These are phyloP conservation scores for Callosobruchus maculatus DNA, from an alignment of 2,888 invertebrate genomes.

Conservation along the genomic window DNA sequence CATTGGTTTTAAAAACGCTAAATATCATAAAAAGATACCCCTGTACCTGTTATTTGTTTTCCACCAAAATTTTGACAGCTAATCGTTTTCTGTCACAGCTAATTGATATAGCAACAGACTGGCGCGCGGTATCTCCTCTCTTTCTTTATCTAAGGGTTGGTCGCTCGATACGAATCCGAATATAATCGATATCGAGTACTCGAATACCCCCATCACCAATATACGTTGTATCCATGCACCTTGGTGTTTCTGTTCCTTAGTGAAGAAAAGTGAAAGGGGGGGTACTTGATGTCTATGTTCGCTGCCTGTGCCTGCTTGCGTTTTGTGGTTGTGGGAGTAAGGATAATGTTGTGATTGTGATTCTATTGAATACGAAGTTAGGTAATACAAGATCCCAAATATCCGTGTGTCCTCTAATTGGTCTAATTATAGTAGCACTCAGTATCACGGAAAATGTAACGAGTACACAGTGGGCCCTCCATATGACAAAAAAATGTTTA, in stretches of 20 bases:
- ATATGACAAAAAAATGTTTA: constrained; percentile 44
- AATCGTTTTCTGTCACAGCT: too few species aligned
- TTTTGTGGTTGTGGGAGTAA: constrained; percentile 46
- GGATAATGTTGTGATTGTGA: constrained; percentile 38
- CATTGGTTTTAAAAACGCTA: too few species aligned
- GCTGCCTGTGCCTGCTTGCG: constrained; percentile 24
- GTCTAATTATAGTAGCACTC: constrained; percentile 6
- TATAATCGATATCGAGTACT: neutral
- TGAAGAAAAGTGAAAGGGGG: constrained; percentile 11
- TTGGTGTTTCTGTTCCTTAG: neutral
- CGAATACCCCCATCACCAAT: neutral
- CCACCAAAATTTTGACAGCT: too few species aligned
- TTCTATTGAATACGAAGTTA: constrained; percentile 39
- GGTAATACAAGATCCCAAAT: constrained; percentile 28
- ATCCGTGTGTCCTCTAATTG: constrained; percentile 16
- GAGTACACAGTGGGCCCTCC: constrained; percentile 22
- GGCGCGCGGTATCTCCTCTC: too few species aligned
- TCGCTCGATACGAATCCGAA: neutral
- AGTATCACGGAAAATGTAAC: constrained; percentile 15
- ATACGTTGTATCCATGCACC: neutral
- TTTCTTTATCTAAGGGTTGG: too few species aligned
- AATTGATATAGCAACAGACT: too few species aligned
- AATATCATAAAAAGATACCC: too few species aligned
- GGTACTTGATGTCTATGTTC: constrained; percentile 38
- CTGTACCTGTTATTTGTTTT: too few species aligned